Conservation (phyloP, 2,888 invertebrate species). For the Osedax frankpressi region DNA sequence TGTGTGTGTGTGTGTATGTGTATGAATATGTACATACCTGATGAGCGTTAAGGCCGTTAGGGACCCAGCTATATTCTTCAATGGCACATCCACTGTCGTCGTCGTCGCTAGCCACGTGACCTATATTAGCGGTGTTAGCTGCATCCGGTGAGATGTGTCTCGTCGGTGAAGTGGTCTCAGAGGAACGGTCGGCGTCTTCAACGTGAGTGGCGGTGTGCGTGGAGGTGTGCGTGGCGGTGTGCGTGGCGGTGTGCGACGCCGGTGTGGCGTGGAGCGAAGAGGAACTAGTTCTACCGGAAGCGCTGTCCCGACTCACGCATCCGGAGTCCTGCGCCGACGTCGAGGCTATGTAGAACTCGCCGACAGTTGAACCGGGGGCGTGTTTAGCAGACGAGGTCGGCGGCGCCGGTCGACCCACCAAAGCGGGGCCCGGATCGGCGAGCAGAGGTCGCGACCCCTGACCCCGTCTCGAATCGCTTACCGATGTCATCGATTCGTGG, state of each 20-base stretch:
- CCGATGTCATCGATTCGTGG: neutral
- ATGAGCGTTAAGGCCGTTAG: constrained; percentile 86
- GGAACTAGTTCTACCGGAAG: neutral
- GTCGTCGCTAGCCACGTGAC: constrained; percentile 49
- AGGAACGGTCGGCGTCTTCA: too few species aligned
- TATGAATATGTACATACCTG: too few species aligned
- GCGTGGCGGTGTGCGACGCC: neutral
- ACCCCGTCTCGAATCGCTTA: neutral
- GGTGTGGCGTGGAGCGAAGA: neutral
- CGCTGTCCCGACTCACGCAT: neutral
- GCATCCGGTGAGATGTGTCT: too few species aligned
- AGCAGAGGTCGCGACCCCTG: neutral
- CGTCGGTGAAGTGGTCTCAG: too few species aligned
- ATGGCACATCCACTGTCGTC: constrained; percentile 94
- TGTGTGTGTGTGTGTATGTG: too few species aligned
- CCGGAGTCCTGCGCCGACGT: neutral
- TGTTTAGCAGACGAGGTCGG: neutral
- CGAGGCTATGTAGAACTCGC: too few species aligned
- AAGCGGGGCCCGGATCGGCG: neutral
- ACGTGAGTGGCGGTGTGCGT: too few species aligned
- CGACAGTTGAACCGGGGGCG: too few species aligned
- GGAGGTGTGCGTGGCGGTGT: too few species aligned
- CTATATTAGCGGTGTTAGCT: too few species aligned
- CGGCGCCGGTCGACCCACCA: neutral
- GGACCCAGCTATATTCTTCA: constrained; percentile 96